Evolutionary conservation across 2,113 vertebrate genomes (phyloP).

Genomic region (Datnioides undecimradiatus): DNA sequence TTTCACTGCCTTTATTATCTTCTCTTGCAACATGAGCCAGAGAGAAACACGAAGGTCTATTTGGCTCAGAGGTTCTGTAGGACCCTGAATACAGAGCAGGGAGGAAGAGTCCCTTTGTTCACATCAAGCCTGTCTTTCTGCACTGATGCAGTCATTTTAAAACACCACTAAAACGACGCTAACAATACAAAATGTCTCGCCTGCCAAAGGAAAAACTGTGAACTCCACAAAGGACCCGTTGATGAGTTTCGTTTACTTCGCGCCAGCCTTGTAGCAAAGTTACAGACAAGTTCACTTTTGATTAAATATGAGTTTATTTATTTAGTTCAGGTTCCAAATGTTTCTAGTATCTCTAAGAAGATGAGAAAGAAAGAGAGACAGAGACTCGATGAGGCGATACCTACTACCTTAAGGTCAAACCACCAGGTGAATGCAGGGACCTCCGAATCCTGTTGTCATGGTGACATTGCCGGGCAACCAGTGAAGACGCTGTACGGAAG

Average conservation of each 20-base stretch:
- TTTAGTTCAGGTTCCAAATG: conserved; percentile 1
- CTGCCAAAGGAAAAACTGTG: too few relatives aligned
- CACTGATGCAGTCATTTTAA: background rate
- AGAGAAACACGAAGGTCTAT: background rate
- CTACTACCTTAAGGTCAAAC: background rate
- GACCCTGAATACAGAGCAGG: background rate
- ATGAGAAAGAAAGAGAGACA: background rate
- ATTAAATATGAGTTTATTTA: background rate
- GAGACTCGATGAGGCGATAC: background rate
- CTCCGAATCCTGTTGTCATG: background rate
- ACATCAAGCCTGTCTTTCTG: background rate
- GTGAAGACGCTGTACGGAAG: background rate
- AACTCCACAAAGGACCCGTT: background rate
- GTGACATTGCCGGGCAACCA: background rate
- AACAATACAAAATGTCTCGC: too few relatives aligned
- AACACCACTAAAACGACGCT: background rate
- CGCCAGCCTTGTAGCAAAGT: too few relatives aligned
- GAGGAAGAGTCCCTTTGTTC: background rate
- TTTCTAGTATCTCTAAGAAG: background rate
- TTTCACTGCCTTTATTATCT: background rate
- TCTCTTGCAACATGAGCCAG: background rate
- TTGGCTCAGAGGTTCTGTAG: background rate
- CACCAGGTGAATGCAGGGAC: background rate
- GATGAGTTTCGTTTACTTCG: background rate
- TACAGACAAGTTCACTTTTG: background rate